Conservation (phyloP, 2,797 vertebrate genomes). For the Fistularia tabacaria region DNA sequence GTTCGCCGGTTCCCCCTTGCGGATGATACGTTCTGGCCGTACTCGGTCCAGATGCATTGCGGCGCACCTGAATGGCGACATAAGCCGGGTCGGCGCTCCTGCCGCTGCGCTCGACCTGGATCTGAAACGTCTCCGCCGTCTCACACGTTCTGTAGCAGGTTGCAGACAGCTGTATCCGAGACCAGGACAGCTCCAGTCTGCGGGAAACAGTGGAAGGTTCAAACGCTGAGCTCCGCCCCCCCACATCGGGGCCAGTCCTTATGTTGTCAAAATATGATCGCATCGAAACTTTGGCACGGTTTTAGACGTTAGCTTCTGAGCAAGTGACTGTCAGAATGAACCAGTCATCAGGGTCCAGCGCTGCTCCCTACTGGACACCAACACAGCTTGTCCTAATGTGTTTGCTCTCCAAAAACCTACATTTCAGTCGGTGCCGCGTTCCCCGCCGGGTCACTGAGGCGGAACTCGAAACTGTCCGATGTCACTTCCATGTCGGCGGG, state of each 20-base stretch:
- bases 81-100: conserved; percentile 71
- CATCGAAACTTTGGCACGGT: background rate
- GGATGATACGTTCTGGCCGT: background rate
- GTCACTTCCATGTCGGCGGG: conserved; percentile 65
- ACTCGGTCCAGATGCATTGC: background rate
- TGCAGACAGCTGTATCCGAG: conserved; percentile 64
- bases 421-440: conserved; percentile 65
- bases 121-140: conserved; percentile 64
- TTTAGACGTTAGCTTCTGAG: too few species aligned
- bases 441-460: conserved; percentile 67
- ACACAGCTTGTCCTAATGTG: too few species aligned
- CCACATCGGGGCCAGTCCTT: too few species aligned
- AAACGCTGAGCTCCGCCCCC: too few species aligned
- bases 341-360: background rate
- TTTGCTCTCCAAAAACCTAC: conserved; percentile 27
- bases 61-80: conserved; percentile 66
- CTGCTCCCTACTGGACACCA: too few species aligned
- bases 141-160: conserved; percentile 71
- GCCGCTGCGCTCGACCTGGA: conserved; percentile 69
- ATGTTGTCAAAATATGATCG: background rate
- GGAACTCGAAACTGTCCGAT: conserved; percentile 71
- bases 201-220: conserved; percentile 16
- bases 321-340: background rate
- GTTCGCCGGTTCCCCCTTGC: background rate
- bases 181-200: conserved; percentile 74